A percentile compares a stretch with the other conserved stretches of the same genome.
Conservation (phyloP, 2,797 vertebrate species). For the Micropoecilia bifurca region DNA sequence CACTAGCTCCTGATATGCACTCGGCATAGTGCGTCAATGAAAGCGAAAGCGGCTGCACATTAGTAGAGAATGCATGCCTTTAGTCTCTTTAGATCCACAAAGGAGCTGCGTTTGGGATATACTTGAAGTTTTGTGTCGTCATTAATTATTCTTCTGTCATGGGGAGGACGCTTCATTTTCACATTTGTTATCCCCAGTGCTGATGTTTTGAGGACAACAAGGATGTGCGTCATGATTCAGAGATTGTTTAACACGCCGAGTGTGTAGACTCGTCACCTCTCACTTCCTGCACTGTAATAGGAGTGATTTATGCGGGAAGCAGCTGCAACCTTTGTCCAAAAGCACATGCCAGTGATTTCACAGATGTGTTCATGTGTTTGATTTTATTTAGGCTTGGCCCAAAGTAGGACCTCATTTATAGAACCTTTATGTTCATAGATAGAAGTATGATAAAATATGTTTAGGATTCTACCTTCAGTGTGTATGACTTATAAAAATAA, state of each 20-base stretch:
- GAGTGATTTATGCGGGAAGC: constrained; percentile 48
- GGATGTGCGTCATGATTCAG: constrained; percentile 34
- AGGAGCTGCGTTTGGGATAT: constrained; percentile 73
- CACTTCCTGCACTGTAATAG: constrained; percentile 50
- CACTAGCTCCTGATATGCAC: constrained; percentile 68
- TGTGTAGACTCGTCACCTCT: constrained; percentile 42
- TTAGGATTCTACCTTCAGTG: constrained; percentile 52
- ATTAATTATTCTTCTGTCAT: constrained; percentile 59
- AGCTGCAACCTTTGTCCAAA: constrained; percentile 55
- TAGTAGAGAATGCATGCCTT: constrained; percentile 74
- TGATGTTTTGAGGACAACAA: constrained; percentile 33
- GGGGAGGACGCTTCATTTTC: constrained; percentile 52
- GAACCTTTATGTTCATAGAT: constrained; percentile 59
- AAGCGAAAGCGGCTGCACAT: constrained; percentile 53
- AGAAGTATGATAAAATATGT: constrained; percentile 59
- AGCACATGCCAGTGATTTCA: constrained; percentile 64
- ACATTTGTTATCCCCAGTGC: constrained; percentile 49
- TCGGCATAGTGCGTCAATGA: constrained; percentile 60
- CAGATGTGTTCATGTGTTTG: constrained; percentile 72
- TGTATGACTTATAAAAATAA: constrained; percentile 45
- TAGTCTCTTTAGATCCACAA: constrained; percentile 54
- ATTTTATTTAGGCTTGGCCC: constrained; percentile 59
- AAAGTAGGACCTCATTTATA: constrained; percentile 59
- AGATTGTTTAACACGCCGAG: constrained; percentile 54
- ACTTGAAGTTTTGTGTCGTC: constrained; percentile 81